Percentiles rank a stretch among this genome's conserved stretches.
These are phyloP conservation scores for Plagodis pulveraria DNA, from an alignment of 2,888 invertebrate genomes.

Conservation along the genomic window DNA sequence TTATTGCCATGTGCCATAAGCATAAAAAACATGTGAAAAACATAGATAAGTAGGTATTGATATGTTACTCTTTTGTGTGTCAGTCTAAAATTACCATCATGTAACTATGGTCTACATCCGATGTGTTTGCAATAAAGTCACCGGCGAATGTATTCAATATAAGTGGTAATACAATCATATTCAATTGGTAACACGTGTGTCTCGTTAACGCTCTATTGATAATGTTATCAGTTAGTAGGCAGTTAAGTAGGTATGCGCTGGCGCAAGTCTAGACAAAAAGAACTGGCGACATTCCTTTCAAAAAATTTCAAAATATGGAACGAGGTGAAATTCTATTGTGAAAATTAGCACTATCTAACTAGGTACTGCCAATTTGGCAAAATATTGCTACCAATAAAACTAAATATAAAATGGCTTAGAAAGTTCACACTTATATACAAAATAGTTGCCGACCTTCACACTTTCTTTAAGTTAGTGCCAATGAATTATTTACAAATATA, in stretches of 20 bases:
- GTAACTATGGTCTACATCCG: too few relatives aligned
- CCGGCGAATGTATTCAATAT: conserved; percentile 41
- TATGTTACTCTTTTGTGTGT: too few relatives aligned
- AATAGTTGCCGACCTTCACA: background rate
- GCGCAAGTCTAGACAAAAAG: conserved; percentile 28
- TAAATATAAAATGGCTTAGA: background rate
- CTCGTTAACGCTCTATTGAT: conserved; percentile 53
- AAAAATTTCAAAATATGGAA: background rate
- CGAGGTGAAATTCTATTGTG: background rate
- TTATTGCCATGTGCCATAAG: too few relatives aligned
- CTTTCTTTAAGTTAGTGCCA: too few relatives aligned
- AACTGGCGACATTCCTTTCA: conserved; percentile 8
- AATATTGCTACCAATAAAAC: background rate
- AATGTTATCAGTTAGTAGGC: conserved; percentile 31
- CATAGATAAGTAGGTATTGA: too few relatives aligned
- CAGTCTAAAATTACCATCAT: too few relatives aligned
- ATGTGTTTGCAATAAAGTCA: background rate
- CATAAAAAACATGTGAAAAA: too few relatives aligned
- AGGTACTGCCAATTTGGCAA: too few relatives aligned
- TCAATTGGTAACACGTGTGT: conserved; percentile 46
- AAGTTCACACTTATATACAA: background rate
- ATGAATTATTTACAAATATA: too few relatives aligned
- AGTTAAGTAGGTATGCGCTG: conserved; percentile 38
- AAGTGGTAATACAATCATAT: conserved; percentile 37
- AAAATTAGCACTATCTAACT: background rate